Conservation (phyloP, 1,140 invertebrate genomes). For the Cherax quadricarinatus region DNA sequence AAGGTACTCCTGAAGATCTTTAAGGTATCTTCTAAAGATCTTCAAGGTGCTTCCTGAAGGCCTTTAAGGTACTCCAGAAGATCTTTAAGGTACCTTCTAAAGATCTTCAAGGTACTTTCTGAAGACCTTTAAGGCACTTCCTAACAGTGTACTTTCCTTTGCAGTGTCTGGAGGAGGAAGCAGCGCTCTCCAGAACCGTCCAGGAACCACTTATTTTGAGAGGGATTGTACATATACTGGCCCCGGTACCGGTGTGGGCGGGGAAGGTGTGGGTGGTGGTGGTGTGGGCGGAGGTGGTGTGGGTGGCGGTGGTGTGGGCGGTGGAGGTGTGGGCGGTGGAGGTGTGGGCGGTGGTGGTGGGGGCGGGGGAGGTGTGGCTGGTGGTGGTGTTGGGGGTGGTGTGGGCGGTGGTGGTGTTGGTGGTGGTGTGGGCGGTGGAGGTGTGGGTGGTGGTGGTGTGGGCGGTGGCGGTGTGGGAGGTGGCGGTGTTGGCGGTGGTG, state of each 20-base stretch:
- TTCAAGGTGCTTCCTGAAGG: no score
- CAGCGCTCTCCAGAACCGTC: slow-evolving; percentile 76
- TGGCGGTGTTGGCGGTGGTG: not conserved
- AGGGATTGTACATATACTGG: slow-evolving; percentile 75
- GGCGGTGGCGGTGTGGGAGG: not conserved
- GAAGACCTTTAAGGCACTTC: no score
- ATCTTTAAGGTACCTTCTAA: no score
- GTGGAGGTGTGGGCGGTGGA: not conserved
- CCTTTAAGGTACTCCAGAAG: no score
- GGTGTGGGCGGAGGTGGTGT: not conserved
- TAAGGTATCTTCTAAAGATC: no score
- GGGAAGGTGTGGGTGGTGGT: not conserved
- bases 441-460: slow-evolving; percentile 34
- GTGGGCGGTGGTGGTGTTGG: slow-evolving; percentile 6
- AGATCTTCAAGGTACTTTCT: no score
- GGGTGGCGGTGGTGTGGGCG: not conserved
- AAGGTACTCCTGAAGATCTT: no score
- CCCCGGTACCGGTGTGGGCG: not conserved
- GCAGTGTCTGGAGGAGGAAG: slow-evolving; percentile 74
- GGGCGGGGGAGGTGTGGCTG: not conserved
- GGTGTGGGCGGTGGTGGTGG: not conserved
- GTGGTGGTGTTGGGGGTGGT: not conserved
- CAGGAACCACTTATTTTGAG: slow-evolving; percentile 78
- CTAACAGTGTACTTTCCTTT: not conserved
- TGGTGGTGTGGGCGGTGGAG: not conserved